A percentile compares a stretch with the other conserved stretches of the same genome.
Evolutionary conservation across 1,140 invertebrate species (phyloP).

Genomic region (Dinothrombium tinctorium): DNA sequence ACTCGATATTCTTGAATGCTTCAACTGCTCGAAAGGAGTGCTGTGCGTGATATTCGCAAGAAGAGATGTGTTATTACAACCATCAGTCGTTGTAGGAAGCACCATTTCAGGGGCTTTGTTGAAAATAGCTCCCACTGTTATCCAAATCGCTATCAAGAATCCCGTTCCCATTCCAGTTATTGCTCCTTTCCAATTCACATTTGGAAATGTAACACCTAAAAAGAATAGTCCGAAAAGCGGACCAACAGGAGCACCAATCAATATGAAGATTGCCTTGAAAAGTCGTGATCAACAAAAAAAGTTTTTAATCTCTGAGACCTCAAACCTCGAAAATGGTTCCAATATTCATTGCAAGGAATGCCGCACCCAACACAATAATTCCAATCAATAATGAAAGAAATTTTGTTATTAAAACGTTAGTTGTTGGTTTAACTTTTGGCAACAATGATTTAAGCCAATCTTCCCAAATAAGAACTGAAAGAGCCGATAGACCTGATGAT

Average conservation of each 20-base stretch:
- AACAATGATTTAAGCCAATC: conserved; percentile 5
- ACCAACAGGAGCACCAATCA: conserved; percentile 1
- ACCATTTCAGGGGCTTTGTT: not conserved
- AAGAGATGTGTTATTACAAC: not conserved
- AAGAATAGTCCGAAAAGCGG: conserved; percentile 3
- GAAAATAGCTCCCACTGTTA: not conserved
- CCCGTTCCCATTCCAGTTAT: conserved; percentile 1
- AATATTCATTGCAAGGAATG: not conserved
- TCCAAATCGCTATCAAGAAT: not conserved
- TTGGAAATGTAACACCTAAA: conserved; percentile 2
- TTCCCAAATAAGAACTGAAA: conserved; percentile 9
- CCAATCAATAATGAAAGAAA: not conserved
- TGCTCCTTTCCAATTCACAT: conserved; percentile 1
- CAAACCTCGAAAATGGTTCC: conserved; percentile 3
- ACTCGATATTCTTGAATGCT: not conserved
- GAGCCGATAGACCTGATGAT: conserved; percentile 10
- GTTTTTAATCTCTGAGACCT: not conserved
- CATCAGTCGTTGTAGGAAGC: not conserved
- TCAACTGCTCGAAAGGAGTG: not conserved
- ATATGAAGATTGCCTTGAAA: too few relatives aligned
- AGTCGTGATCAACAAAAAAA: too few relatives aligned
- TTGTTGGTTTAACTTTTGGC: not conserved
- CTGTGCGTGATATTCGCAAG: not conserved
- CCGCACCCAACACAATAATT: not conserved
- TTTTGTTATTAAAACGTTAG: conserved; percentile 1